Percentiles rank a stretch among this genome's conserved stretches.
Conservation (phyloP, 53 echinoderm and acorn worm genomes). For the Mesocentrotus franciscanus region DNA sequence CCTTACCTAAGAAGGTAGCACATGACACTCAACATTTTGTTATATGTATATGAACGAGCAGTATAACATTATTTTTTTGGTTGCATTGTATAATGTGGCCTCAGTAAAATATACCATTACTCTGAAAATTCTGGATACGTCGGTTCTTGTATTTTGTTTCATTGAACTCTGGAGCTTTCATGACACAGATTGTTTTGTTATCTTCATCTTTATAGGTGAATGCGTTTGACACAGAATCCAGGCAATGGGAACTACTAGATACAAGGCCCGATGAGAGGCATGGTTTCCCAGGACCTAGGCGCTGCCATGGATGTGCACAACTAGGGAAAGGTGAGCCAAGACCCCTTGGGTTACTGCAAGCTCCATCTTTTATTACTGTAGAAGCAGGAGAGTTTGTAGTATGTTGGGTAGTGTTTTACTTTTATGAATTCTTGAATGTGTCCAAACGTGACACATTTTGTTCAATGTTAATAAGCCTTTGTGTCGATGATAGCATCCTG, state of each 20-base stretch:
- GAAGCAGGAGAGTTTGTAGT: too few species aligned
- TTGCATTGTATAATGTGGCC: too few species aligned
- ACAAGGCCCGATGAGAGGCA: conserved; percentile 74
- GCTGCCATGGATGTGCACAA: conserved; percentile 86
- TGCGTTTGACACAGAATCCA: conserved; percentile 82
- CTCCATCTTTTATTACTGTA: neutral
- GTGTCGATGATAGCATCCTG: neutral
- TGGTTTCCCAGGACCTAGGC: conserved; percentile 82
- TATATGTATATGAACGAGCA: too few species aligned
- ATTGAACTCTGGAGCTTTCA: too few species aligned
- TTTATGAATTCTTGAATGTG: neutral
- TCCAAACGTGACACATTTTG: neutral
- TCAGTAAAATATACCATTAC: too few species aligned
- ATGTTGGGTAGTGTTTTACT: too few species aligned
- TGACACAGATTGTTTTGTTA: neutral
- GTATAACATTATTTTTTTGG: too few species aligned
- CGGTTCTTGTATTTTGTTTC: too few species aligned
- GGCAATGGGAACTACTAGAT: conserved; percentile 71
- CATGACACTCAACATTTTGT: too few species aligned
- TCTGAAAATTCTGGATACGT: too few species aligned
- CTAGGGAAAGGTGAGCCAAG: conserved; percentile 35
- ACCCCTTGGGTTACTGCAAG: neutral
- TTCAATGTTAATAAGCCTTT: too few species aligned
- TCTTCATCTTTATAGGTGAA: conserved; percentile 71
- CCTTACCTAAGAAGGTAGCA: too few species aligned